Base-by-base conservation (phyloP, 2,113 vertebrate species). In the Cricetomys ansorgei region DNA sequence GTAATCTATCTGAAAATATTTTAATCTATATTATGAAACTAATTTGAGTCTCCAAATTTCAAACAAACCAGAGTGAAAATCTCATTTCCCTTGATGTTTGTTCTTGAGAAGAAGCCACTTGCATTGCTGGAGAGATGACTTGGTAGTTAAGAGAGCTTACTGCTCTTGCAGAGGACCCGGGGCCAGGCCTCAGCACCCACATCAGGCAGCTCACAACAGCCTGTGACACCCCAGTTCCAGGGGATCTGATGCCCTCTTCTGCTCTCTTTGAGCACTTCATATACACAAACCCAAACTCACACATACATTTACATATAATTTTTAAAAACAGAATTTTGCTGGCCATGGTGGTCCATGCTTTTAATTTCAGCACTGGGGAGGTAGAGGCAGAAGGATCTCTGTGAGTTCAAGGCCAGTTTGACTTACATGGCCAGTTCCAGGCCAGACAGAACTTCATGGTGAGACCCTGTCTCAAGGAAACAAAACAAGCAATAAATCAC, bases 1-100 rank as follows among this genome's bases (percentile, higher is more conserved):
- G 5, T 64, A 84, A 77, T 45, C 73, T 48, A 27, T 53, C 65
- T 43, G 37, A 75, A 85, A 65, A 87, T 43, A 57, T 27, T 64
- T 94, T 75, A 70, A 81, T 80, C 37, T 91, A 13, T 53, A 37
- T 67, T 94, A 50, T 65, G 17, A 79, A 91, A 92, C 43, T 69
- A 86, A 65, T 79, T 15, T 75, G 76, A 23, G 13, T 57, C 84
- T 76, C 37, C 77, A 92, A 87, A 69, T 55, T 91, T 59, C 27
- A 62, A 88, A 65, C 62, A 88, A 50, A 76, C 31, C 45, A 80
- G 5, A 79, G 10, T n/a, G 72, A 88, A 77, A 72, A 73, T 31
- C 45, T n/a, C 11, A 53, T 29, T 91, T 53, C 7, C 31, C 19
- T 25, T 81, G 57, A 73, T 23, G 45, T 73, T 69, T 62, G 19